These are phyloP conservation scores for Caretta caretta DNA, from an alignment of 2,113 vertebrate species.

Conservation along the genomic window DNA sequence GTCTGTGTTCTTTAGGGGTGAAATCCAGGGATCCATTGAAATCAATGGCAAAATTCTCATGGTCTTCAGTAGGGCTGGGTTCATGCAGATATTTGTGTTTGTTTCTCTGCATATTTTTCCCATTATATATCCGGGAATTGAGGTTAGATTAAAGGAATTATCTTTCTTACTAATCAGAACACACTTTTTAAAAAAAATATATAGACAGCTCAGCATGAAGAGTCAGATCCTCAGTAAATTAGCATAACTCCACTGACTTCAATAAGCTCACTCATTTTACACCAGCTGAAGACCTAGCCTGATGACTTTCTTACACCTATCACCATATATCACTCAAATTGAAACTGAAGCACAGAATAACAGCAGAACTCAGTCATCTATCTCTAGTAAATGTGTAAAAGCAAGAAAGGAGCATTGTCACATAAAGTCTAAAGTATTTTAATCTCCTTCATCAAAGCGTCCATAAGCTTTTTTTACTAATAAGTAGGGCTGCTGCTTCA, in stretches of 20 bases:
- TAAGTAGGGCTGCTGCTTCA: background rate
- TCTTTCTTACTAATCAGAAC: no score
- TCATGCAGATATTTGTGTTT: no score
- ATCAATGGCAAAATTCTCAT: no score
- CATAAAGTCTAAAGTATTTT: background rate
- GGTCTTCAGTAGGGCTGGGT: no score
- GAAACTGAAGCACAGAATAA: background rate
- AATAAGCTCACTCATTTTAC: background rate
- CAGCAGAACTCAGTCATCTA: background rate
- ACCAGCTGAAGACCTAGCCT: background rate
- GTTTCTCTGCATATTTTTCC: no score
- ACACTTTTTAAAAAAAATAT: no score
- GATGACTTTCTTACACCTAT: background rate
- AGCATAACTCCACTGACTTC: fast-evolving
- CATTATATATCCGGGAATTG: no score
- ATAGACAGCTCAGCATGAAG: background rate
- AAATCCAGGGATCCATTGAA: no score
- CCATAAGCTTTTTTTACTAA: fast-evolving
- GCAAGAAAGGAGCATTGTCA: background rate
- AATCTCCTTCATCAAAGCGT: background rate
- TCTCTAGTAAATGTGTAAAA: background rate
- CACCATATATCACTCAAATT: background rate
- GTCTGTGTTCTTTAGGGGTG: no score
- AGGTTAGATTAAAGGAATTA: no score
- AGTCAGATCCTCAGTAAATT: background rate